A percentile compares a stretch with the other conserved stretches of the same genome.
phyloP scores from a whole-genome alignment of 1,140 invertebrate species.

The Drosophila grimshawi region DNA sequence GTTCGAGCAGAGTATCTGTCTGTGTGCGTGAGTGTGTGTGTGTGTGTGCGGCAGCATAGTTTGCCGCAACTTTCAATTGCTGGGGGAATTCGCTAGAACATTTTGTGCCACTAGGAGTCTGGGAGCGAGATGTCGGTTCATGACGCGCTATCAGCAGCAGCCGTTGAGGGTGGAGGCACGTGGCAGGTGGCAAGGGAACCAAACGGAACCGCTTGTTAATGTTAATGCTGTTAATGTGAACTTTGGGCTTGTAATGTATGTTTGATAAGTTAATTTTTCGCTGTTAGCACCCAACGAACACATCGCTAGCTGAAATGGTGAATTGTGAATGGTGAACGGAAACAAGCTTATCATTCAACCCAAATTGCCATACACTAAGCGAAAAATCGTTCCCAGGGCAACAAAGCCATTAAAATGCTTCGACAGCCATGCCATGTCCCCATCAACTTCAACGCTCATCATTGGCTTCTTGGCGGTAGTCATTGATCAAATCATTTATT shows the following conservation, averaged over 20 bases:
- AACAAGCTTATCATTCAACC: slow-evolving; percentile 45
- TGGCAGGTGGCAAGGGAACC: neutral
- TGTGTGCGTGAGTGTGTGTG: slow-evolving; percentile 3
- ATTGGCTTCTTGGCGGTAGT: slow-evolving; percentile 33
- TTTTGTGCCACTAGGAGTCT: slow-evolving; percentile 67
- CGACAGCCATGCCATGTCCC: neutral
- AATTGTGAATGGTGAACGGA: slow-evolving; percentile 2
- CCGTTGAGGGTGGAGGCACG: neutral
- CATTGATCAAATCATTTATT: slow-evolving; percentile 77
- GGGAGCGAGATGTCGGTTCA: slow-evolving; percentile 26
- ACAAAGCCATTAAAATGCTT: slow-evolving; percentile 71
- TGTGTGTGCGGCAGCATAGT: slow-evolving; percentile 29
- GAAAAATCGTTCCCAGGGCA: slow-evolving; percentile 63
- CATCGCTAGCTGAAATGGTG: slow-evolving; percentile 1
- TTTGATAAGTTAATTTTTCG: slow-evolving; percentile 81
- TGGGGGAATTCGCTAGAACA: slow-evolving; percentile 69
- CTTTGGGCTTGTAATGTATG: slow-evolving; percentile 76
- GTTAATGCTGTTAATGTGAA: slow-evolving; percentile 79
- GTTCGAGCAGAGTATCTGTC: neutral
- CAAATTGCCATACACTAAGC: slow-evolving; percentile 11
- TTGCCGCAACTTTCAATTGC: slow-evolving; percentile 70
- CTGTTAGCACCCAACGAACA: slow-evolving; percentile 42
- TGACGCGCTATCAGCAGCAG: slow-evolving; percentile 22
- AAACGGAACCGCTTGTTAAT: slow-evolving; percentile 51
- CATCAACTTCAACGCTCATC: slow-evolving; percentile 47